phyloP scores from a whole-genome alignment of 2,888 invertebrate species.

The Gortyna flavago region DNA sequence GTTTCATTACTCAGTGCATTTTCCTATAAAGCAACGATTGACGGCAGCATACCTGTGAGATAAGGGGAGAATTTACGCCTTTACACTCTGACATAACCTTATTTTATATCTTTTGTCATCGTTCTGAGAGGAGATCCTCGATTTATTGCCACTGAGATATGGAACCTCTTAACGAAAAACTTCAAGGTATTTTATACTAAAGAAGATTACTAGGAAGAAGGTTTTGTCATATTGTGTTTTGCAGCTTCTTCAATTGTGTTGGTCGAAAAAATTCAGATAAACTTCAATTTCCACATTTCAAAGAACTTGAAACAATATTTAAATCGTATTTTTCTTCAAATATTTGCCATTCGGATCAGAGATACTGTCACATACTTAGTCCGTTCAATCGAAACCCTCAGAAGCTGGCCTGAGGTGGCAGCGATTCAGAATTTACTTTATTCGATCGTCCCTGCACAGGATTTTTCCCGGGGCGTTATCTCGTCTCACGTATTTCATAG shows the following conservation, averaged over 20 bases:
- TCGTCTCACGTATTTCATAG: slow-evolving; percentile 59
- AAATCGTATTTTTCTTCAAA: not conserved
- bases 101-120: slow-evolving; percentile 71
- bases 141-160: slow-evolving; percentile 68
- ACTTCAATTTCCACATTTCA: not conserved
- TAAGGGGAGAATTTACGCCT: slow-evolving; percentile 68
- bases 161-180: slow-evolving; percentile 57
- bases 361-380: slow-evolving; percentile 16
- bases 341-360: slow-evolving; percentile 4
- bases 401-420: slow-evolving; percentile 8
- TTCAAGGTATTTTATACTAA: slow-evolving; percentile 36
- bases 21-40: slow-evolving; percentile 59
- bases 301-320: slow-evolving; percentile 12
- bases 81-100: slow-evolving; percentile 69
- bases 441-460: slow-evolving; percentile 21
- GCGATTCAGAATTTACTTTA: slow-evolving; percentile 42
- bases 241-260: not conserved
- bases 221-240: not conserved
- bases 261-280: not conserved
- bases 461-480: slow-evolving; percentile 48
- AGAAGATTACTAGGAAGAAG: not conserved
- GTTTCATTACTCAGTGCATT: slow-evolving; percentile 51
- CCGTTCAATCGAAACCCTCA: slow-evolving; percentile 7
- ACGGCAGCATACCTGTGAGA: slow-evolving; percentile 58
- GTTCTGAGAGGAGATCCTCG: slow-evolving; percentile 65